phyloP scores from a whole-genome alignment of 2,888 invertebrate species.

The Timema cristinae region DNA sequence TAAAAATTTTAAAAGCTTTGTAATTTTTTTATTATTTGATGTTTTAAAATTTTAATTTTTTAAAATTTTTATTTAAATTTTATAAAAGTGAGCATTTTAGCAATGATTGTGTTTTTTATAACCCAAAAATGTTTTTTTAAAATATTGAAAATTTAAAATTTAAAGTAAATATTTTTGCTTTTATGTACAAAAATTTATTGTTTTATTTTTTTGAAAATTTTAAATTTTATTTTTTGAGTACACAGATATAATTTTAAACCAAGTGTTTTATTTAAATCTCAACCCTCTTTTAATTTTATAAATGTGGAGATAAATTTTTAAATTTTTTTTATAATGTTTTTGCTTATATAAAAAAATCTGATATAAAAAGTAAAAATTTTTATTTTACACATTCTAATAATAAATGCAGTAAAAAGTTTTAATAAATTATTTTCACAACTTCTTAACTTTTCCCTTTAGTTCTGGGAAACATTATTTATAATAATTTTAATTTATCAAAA shows the following conservation, averaged over 20 bases:
- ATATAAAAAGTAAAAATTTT: too few species aligned
- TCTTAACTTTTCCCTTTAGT: too few species aligned
- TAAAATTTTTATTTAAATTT: not conserved
- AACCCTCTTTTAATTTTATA: too few species aligned
- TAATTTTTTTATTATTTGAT: constrained; percentile 26
- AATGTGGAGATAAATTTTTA: too few species aligned
- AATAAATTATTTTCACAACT: too few species aligned
- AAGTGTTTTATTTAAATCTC: constrained; percentile 5
- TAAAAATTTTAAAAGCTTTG: constrained; percentile 26
- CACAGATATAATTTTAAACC: constrained; percentile 24
- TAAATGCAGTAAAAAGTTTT: too few species aligned
- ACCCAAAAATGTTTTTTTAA: constrained; percentile 29
- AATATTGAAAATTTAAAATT: constrained; percentile 27
- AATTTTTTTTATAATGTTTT: too few species aligned
- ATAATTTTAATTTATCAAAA: too few species aligned
- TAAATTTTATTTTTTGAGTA: constrained; percentile 33
- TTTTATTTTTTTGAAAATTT: constrained; percentile 35
- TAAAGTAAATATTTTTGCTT: constrained; percentile 31
- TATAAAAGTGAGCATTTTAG: constrained; percentile 25
- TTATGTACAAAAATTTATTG: constrained; percentile 34
- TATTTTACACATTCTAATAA: too few species aligned
- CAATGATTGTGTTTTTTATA: constrained; percentile 30
- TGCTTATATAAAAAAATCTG: too few species aligned
- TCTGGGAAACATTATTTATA: too few species aligned
- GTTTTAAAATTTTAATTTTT: constrained; percentile 15